These are phyloP conservation scores for Drosophila tanythrix DNA, from an alignment of 2,888 invertebrate species.

Conservation along the genomic window DNA sequence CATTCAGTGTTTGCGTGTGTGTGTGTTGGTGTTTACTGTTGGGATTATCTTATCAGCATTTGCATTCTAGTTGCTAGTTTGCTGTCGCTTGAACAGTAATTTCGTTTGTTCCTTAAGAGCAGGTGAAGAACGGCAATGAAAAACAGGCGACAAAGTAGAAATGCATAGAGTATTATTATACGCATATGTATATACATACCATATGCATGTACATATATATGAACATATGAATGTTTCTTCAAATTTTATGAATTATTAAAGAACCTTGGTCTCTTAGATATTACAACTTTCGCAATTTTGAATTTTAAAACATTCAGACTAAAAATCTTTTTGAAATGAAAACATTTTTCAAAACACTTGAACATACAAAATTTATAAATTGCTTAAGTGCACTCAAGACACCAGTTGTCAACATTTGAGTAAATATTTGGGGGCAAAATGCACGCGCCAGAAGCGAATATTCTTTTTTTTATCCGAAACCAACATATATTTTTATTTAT, in stretches of 20 bases:
- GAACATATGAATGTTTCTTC: neutral
- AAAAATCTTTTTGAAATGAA: neutral
- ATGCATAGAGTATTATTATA: neutral
- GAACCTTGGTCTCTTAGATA: neutral
- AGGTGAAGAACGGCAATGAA: neutral
- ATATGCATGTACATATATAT: neutral
- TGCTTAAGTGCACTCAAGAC: neutral
- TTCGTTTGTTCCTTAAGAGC: slow-evolving; percentile 17
- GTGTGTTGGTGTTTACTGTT: slow-evolving; percentile 25
- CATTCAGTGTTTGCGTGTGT: neutral
- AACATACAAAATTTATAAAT: neutral
- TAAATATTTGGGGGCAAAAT: neutral
- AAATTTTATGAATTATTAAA: neutral
- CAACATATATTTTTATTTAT: neutral
- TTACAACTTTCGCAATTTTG: neutral
- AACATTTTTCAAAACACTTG: slow-evolving; percentile 1
- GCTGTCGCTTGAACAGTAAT: slow-evolving; percentile 45
- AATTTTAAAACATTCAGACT: neutral
- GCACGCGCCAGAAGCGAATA: neutral
- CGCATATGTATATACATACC: neutral
- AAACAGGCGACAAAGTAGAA: neutral
- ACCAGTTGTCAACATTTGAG: slow-evolving; percentile 1
- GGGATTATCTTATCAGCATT: slow-evolving; percentile 60
- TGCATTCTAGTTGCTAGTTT: slow-evolving; percentile 45
- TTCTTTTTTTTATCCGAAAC: neutral